Base-by-base conservation (phyloP, 2,113 vertebrate species). In the Saimiri boliviensis region DNA sequence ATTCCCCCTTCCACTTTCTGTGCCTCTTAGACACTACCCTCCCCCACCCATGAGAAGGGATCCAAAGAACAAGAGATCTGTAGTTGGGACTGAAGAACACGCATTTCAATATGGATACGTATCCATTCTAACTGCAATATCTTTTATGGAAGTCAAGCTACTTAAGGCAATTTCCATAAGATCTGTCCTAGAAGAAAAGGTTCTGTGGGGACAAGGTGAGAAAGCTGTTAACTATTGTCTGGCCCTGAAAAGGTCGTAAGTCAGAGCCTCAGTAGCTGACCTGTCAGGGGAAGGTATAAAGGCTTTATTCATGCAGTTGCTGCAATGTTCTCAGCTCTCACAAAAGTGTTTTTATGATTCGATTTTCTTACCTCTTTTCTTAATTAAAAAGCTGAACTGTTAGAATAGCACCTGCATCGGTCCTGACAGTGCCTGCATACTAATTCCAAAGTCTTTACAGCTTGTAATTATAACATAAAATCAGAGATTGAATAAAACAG, bases 401-500 rank as follows among this genome's bases (percentile, higher is more conserved):
- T 99, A 99, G 98, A 99, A 99, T 99, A 99, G 99, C 99, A 99
- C 99, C 99, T 99, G 99, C 99, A 99, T 98, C 97, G 86, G 98
- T 98, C 98, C 98, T 98, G 98, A 99, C 97, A 96, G 98, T 98
- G 98, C 97, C 99, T 98, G 98, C 98, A 99, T 98, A 98, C 99
- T 99, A 99, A 99, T 99, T 99, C 98, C 97, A 97, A 96, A 98
- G 99, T 98, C 99, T 99, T 99, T 99, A 98, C 98, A 99, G 99
- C 98, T 98, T 98, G 99, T 99, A 99, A 99, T 99, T 99, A 99
- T 99, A 99, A 99, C 99, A 99, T 99, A 99, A 99, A 99, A 99
- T 99, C 98, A 98, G 99, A 99, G 98, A 98, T 98, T 99, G 99
- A 99, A 99, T 99, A 98, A 98, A 98, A 98, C 98, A 98, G 98